Base-by-base conservation (phyloP, 35 echinoderm and acorn worm species). In the Holothuria glaberrima region DNA sequence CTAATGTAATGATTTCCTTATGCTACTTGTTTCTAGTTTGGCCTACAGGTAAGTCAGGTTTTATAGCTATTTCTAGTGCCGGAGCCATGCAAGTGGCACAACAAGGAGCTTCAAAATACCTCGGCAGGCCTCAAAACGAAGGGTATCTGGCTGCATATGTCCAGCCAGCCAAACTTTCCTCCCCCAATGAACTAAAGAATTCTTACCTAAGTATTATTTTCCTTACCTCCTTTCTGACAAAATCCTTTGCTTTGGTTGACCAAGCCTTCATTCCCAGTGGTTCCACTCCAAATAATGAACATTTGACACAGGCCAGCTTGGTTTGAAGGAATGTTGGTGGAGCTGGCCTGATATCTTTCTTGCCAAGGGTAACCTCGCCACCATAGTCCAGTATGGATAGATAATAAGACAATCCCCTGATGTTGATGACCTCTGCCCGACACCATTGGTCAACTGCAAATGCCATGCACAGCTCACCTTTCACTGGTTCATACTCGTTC, bases 401-500 rank as follows among this genome's bases (percentile, higher is more conserved):
- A 21, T 5, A 62, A 38, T 18, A 84, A 3, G 10, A 32, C 1
- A 54, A 30, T 5, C 54, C 80, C 0, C 21, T 28, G 20, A 30
- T 46, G 12, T 14, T 30, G 12, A 61, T 48, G 46, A 84, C 80
- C 80, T 84, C 80, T 34, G 80, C 80, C 18, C 80, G 80, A 46
- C 80, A 84, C 80, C 80, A 84, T 54, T 84, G 80, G 24, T 84
- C 31, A 19, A 33, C 58, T 1, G 56, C 80, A 29, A 18, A 84
- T 38, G 54, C 80, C 80, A 84, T 84, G 54, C 80, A 84, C 4
- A 84, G 80, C 57, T 84, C 80, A 3, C 80, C 80, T n/a, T 17
- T 30, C 31, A 58, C 25, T 22, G 80, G 80, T n/a, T 38, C 24
- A 56, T 84, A 63, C 17, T 61, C 57, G 6, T 28, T 62, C 25